These are phyloP conservation scores for Leptura quadrifasciata DNA, from an alignment of 2,888 invertebrate genomes.

Conservation along the genomic window DNA sequence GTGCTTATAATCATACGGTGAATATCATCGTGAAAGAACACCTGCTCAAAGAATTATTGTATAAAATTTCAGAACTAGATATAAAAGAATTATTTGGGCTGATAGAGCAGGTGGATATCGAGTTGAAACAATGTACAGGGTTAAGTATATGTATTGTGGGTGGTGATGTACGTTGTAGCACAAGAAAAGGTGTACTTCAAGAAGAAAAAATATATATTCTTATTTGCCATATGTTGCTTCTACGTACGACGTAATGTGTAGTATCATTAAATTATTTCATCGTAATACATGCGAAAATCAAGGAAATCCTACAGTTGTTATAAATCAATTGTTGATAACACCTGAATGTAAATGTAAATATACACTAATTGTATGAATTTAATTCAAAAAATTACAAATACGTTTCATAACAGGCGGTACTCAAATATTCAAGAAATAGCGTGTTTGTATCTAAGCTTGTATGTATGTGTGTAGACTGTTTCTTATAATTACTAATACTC, in stretches of 20 bases:
- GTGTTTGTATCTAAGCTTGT: too few relatives aligned
- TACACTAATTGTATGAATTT: too few relatives aligned
- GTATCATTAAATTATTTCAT: slow-evolving; percentile 34
- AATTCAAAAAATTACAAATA: too few relatives aligned
- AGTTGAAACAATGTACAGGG: slow-evolving; percentile 57
- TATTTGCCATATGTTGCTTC: slow-evolving; percentile 60
- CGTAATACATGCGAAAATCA: neutral
- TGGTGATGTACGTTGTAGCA: slow-evolving; percentile 55
- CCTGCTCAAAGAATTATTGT: slow-evolving; percentile 55
- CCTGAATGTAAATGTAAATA: neutral
- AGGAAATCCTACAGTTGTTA: neutral
- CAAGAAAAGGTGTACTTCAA: slow-evolving; percentile 63
- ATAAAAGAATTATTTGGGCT: slow-evolving; percentile 55
- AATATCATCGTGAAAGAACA: slow-evolving; percentile 46
- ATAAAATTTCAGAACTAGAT: slow-evolving; percentile 40
- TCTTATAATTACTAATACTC: too few relatives aligned
- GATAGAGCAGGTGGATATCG: slow-evolving; percentile 56
- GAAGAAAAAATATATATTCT: slow-evolving; percentile 61
- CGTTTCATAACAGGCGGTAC: too few relatives aligned
- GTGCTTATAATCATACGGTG: slow-evolving; percentile 51
- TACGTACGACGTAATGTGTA: slow-evolving; percentile 26
- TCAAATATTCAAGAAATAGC: too few relatives aligned
- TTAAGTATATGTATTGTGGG: slow-evolving; percentile 56
- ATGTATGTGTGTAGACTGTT: too few relatives aligned
- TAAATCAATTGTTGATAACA: neutral